Percentiles rank a stretch among this genome's conserved stretches.
Evolutionary conservation across 2,113 vertebrate species (phyloP).

Genomic region (Maccullochella peelii): DNA sequence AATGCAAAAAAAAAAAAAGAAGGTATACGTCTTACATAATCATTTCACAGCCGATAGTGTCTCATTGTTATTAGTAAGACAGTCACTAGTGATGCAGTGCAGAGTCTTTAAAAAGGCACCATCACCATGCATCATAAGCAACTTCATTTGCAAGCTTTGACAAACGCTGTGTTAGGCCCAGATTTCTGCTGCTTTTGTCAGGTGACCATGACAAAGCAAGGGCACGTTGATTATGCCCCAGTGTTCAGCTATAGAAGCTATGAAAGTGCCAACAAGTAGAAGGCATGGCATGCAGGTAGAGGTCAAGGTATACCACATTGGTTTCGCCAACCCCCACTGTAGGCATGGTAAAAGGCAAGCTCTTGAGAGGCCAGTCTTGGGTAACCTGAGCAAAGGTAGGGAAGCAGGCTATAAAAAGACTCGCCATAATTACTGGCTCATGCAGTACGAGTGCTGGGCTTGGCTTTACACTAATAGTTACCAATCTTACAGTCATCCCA

Average conservation of each 20-base stretch:
- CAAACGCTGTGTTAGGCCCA: conserved; percentile 59
- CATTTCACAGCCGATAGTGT: neutral
- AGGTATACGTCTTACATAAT: neutral
- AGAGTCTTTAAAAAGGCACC: conserved; percentile 37
- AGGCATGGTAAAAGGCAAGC: conserved; percentile 85
- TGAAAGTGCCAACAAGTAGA: conserved; percentile 37
- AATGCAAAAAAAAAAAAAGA: neutral
- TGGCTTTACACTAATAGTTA: conserved; percentile 69
- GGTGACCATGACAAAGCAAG: conserved; percentile 59
- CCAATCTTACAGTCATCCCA: conserved; percentile 75
- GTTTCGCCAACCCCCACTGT: conserved; percentile 83
- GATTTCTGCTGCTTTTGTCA: conserved; percentile 41
- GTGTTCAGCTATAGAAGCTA: conserved; percentile 17
- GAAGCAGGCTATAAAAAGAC: conserved; percentile 78
- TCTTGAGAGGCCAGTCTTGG: conserved; percentile 84
- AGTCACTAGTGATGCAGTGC: conserved; percentile 52
- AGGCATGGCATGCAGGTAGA: conserved; percentile 80
- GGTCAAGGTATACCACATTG: conserved; percentile 82
- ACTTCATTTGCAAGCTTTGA: conserved; percentile 59
- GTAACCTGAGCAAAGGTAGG: conserved; percentile 86
- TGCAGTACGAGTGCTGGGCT: conserved; percentile 55
- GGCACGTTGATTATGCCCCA: conserved; percentile 13
- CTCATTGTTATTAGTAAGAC: conserved; percentile 43
- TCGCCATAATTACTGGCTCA: conserved; percentile 46
- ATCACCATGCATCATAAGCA: conserved; percentile 67